These are phyloP conservation scores for Melipona quadrifasciata DNA, from an alignment of 1,140 invertebrate species.

Conservation along the genomic window DNA sequence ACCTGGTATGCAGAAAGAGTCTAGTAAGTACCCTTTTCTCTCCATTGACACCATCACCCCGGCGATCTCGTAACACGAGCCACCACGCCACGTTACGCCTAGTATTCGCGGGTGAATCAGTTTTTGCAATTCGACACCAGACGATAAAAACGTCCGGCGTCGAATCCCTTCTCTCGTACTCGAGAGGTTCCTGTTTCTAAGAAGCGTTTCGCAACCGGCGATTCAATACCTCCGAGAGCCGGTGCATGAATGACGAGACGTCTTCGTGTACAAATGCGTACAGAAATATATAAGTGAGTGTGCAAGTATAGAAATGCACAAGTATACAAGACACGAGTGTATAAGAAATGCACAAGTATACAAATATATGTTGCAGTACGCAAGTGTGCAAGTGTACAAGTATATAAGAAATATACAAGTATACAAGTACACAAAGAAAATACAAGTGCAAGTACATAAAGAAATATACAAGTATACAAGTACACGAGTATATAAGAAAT, in stretches of 20 bases:
- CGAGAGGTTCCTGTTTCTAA: constrained; percentile 50
- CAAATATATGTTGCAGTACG: too few species aligned
- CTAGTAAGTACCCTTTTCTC: too few species aligned
- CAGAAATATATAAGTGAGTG: too few species aligned
- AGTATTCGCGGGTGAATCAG: constrained; percentile 37
- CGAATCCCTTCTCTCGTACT: background rate
- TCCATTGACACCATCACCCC: background rate
- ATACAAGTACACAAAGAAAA: too few species aligned
- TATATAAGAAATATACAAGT: too few species aligned
- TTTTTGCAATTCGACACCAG: constrained; percentile 58
- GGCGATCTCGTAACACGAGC: constrained; percentile 24
- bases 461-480: too few species aligned
- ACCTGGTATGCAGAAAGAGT: background rate
- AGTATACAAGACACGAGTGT: too few species aligned
- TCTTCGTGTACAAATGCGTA: background rate
- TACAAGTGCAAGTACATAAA: too few species aligned
- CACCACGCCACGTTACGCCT: constrained; percentile 25
- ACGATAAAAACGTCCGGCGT: constrained; percentile 37
- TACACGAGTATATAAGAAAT: too few species aligned
- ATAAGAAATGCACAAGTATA: too few species aligned
- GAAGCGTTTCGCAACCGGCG: constrained; percentile 45
- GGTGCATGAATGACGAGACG: constrained; percentile 27
- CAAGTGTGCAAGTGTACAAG: too few species aligned
- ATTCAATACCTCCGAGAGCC: background rate
- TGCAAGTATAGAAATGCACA: too few species aligned